Evolutionary conservation across 2,888 invertebrate species (phyloP).

Genomic region (Oscheius sp.): DNA sequence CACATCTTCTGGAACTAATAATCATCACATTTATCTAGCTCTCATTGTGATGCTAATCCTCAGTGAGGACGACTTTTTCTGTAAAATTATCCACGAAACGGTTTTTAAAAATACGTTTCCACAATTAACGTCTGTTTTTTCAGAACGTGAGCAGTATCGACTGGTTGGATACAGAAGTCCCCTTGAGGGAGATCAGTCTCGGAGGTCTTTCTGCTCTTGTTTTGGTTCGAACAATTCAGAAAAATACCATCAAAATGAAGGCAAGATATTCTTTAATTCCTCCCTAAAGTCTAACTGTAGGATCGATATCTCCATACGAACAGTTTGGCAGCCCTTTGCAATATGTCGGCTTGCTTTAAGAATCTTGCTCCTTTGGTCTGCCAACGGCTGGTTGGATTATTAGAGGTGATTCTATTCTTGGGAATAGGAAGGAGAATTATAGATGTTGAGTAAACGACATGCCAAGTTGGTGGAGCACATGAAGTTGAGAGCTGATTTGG

Average conservation of each 20-base stretch:
- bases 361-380: conserved; percentile 93
- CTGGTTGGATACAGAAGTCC: conserved; percentile 85
- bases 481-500: conserved; percentile 44
- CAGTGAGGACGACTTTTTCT: conserved; percentile 94
- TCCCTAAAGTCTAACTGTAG: conserved; percentile 47
- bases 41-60: conserved; percentile 92
- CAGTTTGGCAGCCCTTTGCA: conserved; percentile 95
- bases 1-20: conserved; percentile 74
- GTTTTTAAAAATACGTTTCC: conserved; percentile 76
- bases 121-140: not conserved
- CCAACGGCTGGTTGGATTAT: conserved; percentile 81
- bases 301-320: conserved; percentile 89
- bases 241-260: conserved; percentile 93
- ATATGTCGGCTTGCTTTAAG: conserved; percentile 92
- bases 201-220: conserved; percentile 93
- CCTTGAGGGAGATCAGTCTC: conserved; percentile 88
- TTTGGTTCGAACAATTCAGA: conserved; percentile 93
- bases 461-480: conserved; percentile 67
- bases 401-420: conserved; percentile 42
- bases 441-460: conserved; percentile 77
- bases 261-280: conserved; percentile 70
- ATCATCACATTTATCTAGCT: conserved; percentile 98
- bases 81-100: conserved; percentile 89
- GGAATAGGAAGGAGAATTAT: conserved; percentile 4
- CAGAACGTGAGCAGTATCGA: conserved; percentile 86